Evolutionary conservation across 1,140 invertebrate species (phyloP), one percentile per base, ranked within the genome.

Genomic region (Eupeodes corollae): DNA sequence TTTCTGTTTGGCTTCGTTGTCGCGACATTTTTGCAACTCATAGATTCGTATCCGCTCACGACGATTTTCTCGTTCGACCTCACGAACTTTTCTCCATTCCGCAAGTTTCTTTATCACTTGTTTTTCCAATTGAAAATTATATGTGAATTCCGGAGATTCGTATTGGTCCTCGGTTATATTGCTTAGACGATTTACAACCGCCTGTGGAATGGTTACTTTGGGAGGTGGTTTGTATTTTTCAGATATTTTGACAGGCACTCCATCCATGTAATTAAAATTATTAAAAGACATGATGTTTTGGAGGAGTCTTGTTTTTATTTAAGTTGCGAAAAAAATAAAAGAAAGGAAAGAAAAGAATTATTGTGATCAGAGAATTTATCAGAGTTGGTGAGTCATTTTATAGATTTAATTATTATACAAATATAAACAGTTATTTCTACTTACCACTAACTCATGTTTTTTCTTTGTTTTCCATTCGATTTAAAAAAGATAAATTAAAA

Each of bases 221-320:
- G 78, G 77, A 14, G 86, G 86, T 47, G 84, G 80, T 68, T 86
- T 85, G 56, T 86, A 89, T 51, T 80, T 83, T 70, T 89, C 85
- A 40, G 83, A 81, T 64, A 91, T 89, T 75, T 89, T 89, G 38
- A 91, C 86, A 48, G 85, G 80, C 51, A 90, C 79, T 52, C 80
- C 83, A 69, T 89, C 86, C 79, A 88, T 82, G 48, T 59, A 65
- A 48, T 52, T 56, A 42, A 55, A 55, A 56, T 53, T 52, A 26
- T 26, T 26, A 26, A 26, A 26, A 26, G 21, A 26, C 21, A 26
- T 26, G 21, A 26, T 26, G 21, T 5, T 8, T 3, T 26, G 21
- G 21, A 26, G 21, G 21, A 5, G 8, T 26, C 21, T 26, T 26
- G 21, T 26, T 26, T 26, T 26, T 5, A 26, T 26, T 26, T 5